Evolutionary conservation across 1,140 invertebrate species (phyloP).

Genomic region (Wasmannia auropunctata): DNA sequence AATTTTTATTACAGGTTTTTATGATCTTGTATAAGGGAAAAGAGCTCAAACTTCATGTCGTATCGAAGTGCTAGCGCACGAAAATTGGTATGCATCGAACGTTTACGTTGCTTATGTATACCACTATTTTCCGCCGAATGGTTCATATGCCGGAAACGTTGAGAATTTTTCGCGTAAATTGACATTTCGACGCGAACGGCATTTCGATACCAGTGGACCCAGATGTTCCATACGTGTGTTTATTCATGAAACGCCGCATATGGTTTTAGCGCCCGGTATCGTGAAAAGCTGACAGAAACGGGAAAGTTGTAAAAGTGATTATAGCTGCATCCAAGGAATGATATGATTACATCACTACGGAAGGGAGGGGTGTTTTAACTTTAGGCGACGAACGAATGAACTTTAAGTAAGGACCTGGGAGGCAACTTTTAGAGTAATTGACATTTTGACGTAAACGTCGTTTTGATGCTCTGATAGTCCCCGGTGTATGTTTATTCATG

Average conservation of each 20-base stretch:
- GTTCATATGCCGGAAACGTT: neutral
- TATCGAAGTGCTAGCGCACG: neutral
- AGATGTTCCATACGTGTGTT: slow-evolving; percentile 7
- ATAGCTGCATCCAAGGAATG: neutral
- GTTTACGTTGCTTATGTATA: neutral
- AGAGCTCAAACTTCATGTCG: neutral
- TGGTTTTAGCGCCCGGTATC: neutral
- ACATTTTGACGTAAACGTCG: slow-evolving; percentile 12
- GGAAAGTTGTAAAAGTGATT: slow-evolving; percentile 27
- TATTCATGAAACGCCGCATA: slow-evolving; percentile 1
- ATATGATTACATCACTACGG: slow-evolving; percentile 14
- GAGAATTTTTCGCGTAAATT: slow-evolving; percentile 12
- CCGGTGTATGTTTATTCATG: slow-evolving; percentile 18
- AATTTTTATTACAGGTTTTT: neutral
- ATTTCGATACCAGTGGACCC: neutral
- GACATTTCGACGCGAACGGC: slow-evolving; percentile 20
- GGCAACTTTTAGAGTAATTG: slow-evolving; percentile 29
- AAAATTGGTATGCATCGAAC: neutral
- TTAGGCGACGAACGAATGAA: neutral
- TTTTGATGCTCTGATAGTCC: neutral
- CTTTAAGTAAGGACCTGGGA: neutral
- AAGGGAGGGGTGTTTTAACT: neutral
- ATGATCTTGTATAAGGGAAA: neutral
- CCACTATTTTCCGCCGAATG: neutral
- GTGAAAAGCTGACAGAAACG: neutral